Evolutionary conservation across 37 sponge, comb jelly and placozoan genomes (phyloP).

Genomic region (Dysidea cf. avara): DNA sequence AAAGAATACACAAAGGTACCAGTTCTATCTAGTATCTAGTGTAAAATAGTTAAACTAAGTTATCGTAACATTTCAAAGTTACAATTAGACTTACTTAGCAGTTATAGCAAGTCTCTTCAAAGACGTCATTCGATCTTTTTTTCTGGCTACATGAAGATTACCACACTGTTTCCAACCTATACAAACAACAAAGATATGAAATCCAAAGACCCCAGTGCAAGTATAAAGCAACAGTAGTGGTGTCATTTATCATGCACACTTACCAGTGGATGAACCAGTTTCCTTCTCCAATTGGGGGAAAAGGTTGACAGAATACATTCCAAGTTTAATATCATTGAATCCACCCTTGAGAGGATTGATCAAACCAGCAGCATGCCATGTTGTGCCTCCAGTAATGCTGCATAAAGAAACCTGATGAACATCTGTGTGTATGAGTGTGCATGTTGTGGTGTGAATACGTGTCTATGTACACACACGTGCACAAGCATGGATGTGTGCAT

Average conservation of each 20-base stretch:
- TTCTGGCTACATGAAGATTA: constrained; percentile 63
- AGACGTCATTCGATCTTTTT: constrained; percentile 52
- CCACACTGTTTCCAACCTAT: constrained; percentile 55
- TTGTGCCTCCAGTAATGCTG: constrained; percentile 70
- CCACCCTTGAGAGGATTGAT: constrained; percentile 38
- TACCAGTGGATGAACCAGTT: constrained; percentile 49
- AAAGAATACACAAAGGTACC: neutral
- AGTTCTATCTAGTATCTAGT: no score
- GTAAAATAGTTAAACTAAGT: no score
- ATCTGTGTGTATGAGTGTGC: no score
- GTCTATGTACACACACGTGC: no score
- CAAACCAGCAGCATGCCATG: constrained; percentile 89
- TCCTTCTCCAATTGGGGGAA: constrained; percentile 54
- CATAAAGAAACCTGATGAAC: no score
- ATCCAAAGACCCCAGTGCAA: no score
- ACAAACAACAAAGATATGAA: no score
- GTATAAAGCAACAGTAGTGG: no score
- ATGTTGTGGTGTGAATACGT: no score
- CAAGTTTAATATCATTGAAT: constrained; percentile 24
- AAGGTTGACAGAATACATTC: constrained; percentile 18
- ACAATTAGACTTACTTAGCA: constrained; percentile 11
- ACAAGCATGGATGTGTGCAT: no score
- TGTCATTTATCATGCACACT: no score
- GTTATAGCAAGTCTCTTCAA: constrained; percentile 17
- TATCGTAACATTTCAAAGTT: no score